Percentiles rank a stretch among this genome's conserved stretches.
Evolutionary conservation across 2,113 vertebrate genomes (phyloP).

Genomic region (Merops nubicus): DNA sequence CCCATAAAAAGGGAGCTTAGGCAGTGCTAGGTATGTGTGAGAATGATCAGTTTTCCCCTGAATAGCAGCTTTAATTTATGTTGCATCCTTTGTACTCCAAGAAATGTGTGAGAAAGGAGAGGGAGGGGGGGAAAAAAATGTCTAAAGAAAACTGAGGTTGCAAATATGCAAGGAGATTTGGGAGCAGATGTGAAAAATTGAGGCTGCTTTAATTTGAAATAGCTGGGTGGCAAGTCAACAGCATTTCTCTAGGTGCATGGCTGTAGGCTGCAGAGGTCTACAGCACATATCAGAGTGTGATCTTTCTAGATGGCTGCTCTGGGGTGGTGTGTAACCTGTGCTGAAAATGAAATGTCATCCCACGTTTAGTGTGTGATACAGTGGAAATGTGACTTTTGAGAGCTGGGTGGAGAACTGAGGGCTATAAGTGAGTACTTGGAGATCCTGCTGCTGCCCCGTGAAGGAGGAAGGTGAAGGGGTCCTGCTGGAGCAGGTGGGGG

Average conservation of each 20-base stretch:
- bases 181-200: conserved; percentile 51
- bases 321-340: conserved; percentile 36
- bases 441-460: not conserved
- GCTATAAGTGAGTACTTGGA: conserved; percentile 21
- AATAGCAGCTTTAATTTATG: conserved; percentile 6
- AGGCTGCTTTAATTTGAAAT: conserved; percentile 38
- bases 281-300: not conserved
- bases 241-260: not conserved
- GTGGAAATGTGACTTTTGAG: conserved; percentile 64
- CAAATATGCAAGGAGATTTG: conserved; percentile 55
- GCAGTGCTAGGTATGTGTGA: not conserved
- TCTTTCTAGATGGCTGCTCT: not conserved
- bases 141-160: not conserved
- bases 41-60: not conserved
- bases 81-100: not conserved
- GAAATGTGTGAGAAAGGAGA: conserved; percentile 19
- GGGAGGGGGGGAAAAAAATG: not conserved
- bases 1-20: not conserved
- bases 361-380: conserved; percentile 51
- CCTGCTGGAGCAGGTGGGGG: not conserved
- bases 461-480: not conserved
- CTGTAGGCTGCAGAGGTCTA: not conserved
- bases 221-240: not conserved
- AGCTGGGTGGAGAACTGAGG: not conserved
- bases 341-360: conserved; percentile 71